Evolutionary conservation across 2,888 invertebrate genomes (phyloP).

Genomic region (Drosophila infuscata): DNA sequence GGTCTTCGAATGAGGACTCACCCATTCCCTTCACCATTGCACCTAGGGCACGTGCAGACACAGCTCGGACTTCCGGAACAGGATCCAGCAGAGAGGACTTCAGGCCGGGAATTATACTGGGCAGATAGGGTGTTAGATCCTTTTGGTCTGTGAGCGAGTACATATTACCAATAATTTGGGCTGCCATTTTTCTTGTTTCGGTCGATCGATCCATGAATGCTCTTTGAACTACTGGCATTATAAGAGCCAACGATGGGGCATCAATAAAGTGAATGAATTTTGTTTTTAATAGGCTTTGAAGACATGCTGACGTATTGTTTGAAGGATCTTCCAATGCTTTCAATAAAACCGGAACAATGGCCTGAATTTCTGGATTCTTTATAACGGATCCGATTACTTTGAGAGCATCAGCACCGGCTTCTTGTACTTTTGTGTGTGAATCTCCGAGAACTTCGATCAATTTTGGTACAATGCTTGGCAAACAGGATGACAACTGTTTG

Average conservation of each 20-base stretch:
- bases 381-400: slow-evolving; percentile 99
- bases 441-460: slow-evolving; percentile 98
- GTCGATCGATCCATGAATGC: slow-evolving; percentile 99
- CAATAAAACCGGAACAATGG: slow-evolving; percentile 94
- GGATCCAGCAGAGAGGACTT: slow-evolving; percentile 98
- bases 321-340: slow-evolving; percentile 98
- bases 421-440: slow-evolving; percentile 98
- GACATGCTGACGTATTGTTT: slow-evolving; percentile 95
- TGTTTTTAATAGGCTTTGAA: slow-evolving; percentile 97
- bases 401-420: slow-evolving; percentile 97
- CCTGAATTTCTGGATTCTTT: slow-evolving; percentile 98
- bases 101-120: slow-evolving; percentile 97
- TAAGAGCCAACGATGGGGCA: slow-evolving; percentile 98
- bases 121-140: slow-evolving; percentile 97
- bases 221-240: slow-evolving; percentile 99
- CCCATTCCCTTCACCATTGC: slow-evolving; percentile 99
- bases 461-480: slow-evolving; percentile 99
- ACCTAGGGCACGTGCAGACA: slow-evolving; percentile 97
- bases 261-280: slow-evolving; percentile 99
- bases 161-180: slow-evolving; percentile 99
- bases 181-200: slow-evolving; percentile 99
- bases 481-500: slow-evolving; percentile 98
- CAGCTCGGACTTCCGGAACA: slow-evolving; percentile 98
- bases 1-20: slow-evolving; percentile 97
- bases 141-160: slow-evolving; percentile 99